A percentile compares a stretch with the other conserved stretches of the same genome.
Evolutionary conservation across 2,113 vertebrate species (phyloP).

Genomic region (Paramisgurnus dabryanus): DNA sequence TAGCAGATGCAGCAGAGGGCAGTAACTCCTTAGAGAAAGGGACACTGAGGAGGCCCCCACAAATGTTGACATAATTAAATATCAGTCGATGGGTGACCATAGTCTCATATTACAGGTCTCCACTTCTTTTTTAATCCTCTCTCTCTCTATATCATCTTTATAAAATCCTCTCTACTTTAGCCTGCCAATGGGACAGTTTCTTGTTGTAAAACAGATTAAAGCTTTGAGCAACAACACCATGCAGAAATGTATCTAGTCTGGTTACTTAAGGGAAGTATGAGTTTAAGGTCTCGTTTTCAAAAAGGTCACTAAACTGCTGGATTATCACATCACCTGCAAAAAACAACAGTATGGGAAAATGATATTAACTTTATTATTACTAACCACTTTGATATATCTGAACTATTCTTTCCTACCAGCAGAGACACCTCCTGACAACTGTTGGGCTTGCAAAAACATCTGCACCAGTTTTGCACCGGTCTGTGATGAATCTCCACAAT

Average conservation of each 20-base stretch:
- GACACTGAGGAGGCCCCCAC: conserved; percentile 39
- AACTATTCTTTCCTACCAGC: no score
- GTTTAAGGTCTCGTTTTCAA: conserved; percentile 37
- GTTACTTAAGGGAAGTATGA: conserved; percentile 25
- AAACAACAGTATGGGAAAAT: no score
- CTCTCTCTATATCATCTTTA: neutral
- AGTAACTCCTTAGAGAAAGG: conserved; percentile 41
- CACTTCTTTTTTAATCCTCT: neutral
- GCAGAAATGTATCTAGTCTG: conserved; percentile 29
- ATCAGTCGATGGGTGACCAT: neutral
- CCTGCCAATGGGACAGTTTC: neutral
- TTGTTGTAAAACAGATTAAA: neutral
- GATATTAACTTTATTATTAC: no score
- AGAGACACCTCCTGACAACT: no score
- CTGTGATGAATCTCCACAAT: neutral
- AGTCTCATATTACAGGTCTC: conserved; percentile 2
- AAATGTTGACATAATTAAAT: conserved; percentile 14
- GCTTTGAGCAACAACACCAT: neutral
- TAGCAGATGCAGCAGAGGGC: conserved; percentile 37
- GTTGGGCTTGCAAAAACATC: no score
- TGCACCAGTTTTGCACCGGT: conserved; percentile 11
- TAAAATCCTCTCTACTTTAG: neutral
- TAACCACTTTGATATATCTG: no score
- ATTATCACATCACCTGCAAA: no score
- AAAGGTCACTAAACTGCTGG: conserved; percentile 21